These are phyloP conservation scores for Caenorhabditis sp. DNA, from an alignment of 2,888 invertebrate genomes.

Conservation along the genomic window DNA sequence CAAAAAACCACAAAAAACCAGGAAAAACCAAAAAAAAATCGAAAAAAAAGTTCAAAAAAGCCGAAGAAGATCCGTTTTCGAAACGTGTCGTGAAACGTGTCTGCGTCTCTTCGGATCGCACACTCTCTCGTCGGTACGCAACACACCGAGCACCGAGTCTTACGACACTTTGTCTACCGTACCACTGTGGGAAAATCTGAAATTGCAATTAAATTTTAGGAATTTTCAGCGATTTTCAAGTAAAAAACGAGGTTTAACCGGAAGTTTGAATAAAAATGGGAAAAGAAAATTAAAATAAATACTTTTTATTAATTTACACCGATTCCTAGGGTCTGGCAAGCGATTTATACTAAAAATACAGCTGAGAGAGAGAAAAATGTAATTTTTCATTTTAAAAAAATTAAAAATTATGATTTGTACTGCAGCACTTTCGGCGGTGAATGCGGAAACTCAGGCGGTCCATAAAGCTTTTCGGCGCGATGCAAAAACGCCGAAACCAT, in stretches of 20 bases:
- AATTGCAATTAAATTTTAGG: no score
- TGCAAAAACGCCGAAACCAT: slow-evolving; percentile 95
- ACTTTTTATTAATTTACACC: background rate
- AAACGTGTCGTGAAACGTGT: slow-evolving; percentile 10
- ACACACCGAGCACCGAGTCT: background rate
- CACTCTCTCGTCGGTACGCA: slow-evolving; percentile 18
- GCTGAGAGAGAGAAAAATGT: no score
- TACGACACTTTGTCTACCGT: slow-evolving; percentile 1
- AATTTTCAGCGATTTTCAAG: background rate
- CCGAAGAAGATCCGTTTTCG: background rate
- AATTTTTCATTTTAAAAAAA: no score
- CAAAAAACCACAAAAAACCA: no score
- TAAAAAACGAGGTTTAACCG: no score
- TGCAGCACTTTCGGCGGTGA: slow-evolving; percentile 63
- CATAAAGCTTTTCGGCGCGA: slow-evolving; percentile 90
- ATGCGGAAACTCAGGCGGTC: slow-evolving; percentile 84
- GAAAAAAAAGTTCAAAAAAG: background rate
- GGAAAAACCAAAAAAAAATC: background rate
- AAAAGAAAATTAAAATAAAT: background rate
- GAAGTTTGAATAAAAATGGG: background rate
- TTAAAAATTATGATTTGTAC: slow-evolving; percentile 58
- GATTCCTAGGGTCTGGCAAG: slow-evolving; percentile 14
- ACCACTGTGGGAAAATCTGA: background rate
- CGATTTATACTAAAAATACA: slow-evolving; percentile 3
- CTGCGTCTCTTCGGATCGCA: slow-evolving; percentile 7